Base-by-base conservation (phyloP, 2,797 vertebrate species). In the Danio jaintianensis region DNA sequence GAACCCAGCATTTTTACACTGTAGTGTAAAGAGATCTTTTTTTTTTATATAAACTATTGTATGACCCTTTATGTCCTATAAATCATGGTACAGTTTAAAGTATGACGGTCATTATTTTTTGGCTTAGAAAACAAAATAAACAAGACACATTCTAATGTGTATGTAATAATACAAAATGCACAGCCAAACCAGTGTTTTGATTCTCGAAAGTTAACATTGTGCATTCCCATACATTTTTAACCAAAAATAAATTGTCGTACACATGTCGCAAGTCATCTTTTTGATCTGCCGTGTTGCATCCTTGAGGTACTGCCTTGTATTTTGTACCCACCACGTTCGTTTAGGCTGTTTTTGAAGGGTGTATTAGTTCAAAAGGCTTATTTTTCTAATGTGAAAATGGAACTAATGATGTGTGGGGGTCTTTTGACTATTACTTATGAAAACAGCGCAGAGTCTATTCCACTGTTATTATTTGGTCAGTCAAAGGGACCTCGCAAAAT, bases 381-480 rank as follows among this genome's bases (percentile, higher is more conserved):
- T 94, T 94, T 94, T 94, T 95, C 90, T 94, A 93, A 94, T 94
- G 92, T 93, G 92, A 92, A 94, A 94, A 94, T 94, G 92, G 92
- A 93, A 93, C 93, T 94, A 94, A 94, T 95, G 89, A 91, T 91
- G 90, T 91, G 91, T 91, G 89, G 91, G 91, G 91, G 89, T 90
- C 92, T 92, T 93, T 94, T 87, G 90, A 93, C 93, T 94, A 94
- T 94, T 94, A 93, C 93, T 91, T 90, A 89, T 89, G 91, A 94
- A 94, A 95, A 95, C 94, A 95, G 91, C 90, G 89, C 92, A 86
- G 88, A 93, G 92, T 91, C 91, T 92, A 92, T 93, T 91, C 93
- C 91, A 90, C 89, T 94, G 92, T 93, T 94, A 94, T 94, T 93
- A 94, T 94, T 94, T 93, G 92, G 92, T 92, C 92, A 90, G 92